Conservation (phyloP, 2,113 vertebrate genomes). For the Gallinago media region DNA sequence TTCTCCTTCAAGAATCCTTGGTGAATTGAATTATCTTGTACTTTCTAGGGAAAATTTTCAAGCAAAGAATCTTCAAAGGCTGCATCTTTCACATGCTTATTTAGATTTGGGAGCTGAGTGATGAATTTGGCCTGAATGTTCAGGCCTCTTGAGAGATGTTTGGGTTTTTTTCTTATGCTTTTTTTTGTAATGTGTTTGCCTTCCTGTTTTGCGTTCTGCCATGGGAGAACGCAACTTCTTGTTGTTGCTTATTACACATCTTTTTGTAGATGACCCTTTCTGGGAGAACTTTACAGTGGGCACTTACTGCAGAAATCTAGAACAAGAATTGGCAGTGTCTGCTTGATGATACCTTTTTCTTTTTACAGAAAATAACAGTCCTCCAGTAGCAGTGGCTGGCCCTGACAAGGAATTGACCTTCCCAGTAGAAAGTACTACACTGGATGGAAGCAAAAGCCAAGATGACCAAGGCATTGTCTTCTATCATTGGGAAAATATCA, state of each 20-base stretch:
- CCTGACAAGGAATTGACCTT: conserved; percentile 84
- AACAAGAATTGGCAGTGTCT: neutral
- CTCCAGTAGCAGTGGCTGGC: conserved; percentile 83
- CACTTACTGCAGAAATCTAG: neutral
- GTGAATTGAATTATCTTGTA: neutral
- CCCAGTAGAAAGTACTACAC: conserved; percentile 75
- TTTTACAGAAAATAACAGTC: conserved; percentile 76
- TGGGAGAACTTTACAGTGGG: neutral
- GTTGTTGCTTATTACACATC: neutral
- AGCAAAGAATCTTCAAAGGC: neutral
- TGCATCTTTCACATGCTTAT: neutral
- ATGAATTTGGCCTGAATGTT: neutral
- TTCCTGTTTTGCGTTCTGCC: neutral
- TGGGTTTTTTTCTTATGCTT: neutral
- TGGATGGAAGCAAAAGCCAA: conserved; percentile 85
- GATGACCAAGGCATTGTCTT: conserved; percentile 82
- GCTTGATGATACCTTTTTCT: neutral
- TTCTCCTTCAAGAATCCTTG: neutral
- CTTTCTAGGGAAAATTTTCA: neutral
- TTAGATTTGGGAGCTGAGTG: neutral
- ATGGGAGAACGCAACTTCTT: neutral
- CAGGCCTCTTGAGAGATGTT: neutral
- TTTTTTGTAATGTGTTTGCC: neutral
- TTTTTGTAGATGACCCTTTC: neutral
- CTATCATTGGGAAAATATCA: conserved; percentile 83